Evolutionary conservation across 2,113 vertebrate genomes (phyloP).

Genomic region (Capreolus pygargus): DNA sequence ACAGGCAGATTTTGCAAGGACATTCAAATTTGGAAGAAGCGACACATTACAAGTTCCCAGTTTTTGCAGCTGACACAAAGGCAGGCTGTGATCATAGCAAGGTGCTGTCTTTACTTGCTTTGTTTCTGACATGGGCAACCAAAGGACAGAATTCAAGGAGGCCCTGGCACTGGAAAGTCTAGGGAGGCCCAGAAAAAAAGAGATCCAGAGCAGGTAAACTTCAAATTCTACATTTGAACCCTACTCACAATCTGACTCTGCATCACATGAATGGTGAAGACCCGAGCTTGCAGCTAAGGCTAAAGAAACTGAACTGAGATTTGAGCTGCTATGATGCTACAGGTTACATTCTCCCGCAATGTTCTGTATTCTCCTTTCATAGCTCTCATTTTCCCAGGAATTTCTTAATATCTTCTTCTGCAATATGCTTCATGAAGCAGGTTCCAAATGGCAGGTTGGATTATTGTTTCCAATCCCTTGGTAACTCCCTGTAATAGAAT

Average conservation of each 20-base stretch:
- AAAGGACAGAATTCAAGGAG: not conserved
- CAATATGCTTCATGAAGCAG: not conserved
- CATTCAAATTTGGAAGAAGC: not conserved
- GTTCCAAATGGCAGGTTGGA: not conserved
- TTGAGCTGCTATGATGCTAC: not conserved
- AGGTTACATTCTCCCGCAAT: not conserved
- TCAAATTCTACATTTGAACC: not conserved
- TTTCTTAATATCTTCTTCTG: not conserved
- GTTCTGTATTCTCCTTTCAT: not conserved
- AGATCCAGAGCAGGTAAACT: not conserved
- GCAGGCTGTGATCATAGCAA: not conserved
- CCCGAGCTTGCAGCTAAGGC: not conserved
- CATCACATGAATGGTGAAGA: not conserved
- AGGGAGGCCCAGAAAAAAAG: not conserved
- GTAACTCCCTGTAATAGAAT: not conserved
- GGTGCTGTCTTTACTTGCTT: not conserved
- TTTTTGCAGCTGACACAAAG: not conserved
- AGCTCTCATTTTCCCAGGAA: not conserved
- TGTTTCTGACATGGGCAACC: not conserved
- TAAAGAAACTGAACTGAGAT: not conserved
- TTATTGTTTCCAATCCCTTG: not conserved
- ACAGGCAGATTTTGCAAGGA: not conserved
- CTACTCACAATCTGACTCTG: not conserved
- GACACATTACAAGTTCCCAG: not conserved
- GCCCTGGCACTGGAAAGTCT: not conserved